Base-by-base conservation (phyloP, 2,797 vertebrate genomes). In the Gymnocypris eckloni region DNA sequence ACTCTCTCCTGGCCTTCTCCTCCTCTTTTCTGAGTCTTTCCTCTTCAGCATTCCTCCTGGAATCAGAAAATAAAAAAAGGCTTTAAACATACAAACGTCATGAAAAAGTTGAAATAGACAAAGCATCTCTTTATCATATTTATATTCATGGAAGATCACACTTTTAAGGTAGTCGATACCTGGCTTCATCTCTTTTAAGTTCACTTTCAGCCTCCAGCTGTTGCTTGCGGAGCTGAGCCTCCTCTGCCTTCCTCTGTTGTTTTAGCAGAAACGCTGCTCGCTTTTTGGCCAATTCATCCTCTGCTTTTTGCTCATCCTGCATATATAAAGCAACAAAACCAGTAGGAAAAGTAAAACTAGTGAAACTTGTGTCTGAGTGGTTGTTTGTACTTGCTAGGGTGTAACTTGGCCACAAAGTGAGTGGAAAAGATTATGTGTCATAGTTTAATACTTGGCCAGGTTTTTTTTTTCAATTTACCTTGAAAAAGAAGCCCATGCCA, bases 241-340 rank as follows among this genome's bases (percentile, higher is more conserved):
- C 98, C 89, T 99, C 98, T 0, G 98, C 97, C 90, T 99, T 99
- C 91, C 96, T 98, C 93, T 99, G 98, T 93, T 99, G 98, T 45
- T 99, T 99, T 75, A 98, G 86, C 1, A 99, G 93, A 92, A 99
- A 99, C 0, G 98, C 98, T 0, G 98, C 98, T 0, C 98, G 96
- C 85, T 97, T 99, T 89, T 99, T 99, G 0, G 98, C 98, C 0
- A 99, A 94, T 88, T 99, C 98, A 0, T 99, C 98, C 71, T 99
- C 98, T 0, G 98, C 98, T 87, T 99, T 99, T 94, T 99, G 97
- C 0, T 99, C 95, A 61, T 96, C 95, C 95, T 95, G 83, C 8
- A 79, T 13, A 50, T 25, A 59, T 37, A 66, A 33, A 48, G 41
- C 54, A 80, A 66, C 13, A 69, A 45, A 18, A 67, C 18, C 28